Evolutionary conservation across 35 echinoderm and acorn worm genomes (phyloP).

Genomic region (Antedon bifida): DNA sequence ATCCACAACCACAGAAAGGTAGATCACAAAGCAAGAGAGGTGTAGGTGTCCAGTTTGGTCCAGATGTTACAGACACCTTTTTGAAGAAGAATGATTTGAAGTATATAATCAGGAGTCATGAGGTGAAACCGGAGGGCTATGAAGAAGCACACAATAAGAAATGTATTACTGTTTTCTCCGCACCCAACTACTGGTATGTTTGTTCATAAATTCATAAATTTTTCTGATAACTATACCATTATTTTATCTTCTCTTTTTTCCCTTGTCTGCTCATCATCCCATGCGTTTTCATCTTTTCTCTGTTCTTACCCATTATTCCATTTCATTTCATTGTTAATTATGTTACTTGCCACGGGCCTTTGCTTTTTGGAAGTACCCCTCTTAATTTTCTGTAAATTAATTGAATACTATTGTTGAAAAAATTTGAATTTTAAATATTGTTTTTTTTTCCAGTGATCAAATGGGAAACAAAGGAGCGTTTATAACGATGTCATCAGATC

Average conservation of each 20-base stretch:
- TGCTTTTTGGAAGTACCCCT: too few relatives aligned
- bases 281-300: background rate
- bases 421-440: too few relatives aligned
- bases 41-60: constrained; percentile 90
- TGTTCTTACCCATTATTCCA: background rate
- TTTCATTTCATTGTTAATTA: background rate
- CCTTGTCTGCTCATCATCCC: background rate
- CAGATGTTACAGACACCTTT: constrained; percentile 80
- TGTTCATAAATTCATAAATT: too few relatives aligned
- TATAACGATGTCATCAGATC: constrained; percentile 78
- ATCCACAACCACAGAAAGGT: constrained; percentile 79
- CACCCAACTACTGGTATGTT: constrained; percentile 99
- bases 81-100: constrained; percentile 68
- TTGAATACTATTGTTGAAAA: too few relatives aligned
- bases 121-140: constrained; percentile 83
- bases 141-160: constrained; percentile 78
- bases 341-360: too few relatives aligned
- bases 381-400: too few relatives aligned
- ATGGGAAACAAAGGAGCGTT: constrained; percentile 99
- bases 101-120: constrained; percentile 83
- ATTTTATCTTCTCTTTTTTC: background rate
- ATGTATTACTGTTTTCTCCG: constrained; percentile 98
- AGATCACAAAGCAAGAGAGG: constrained; percentile 83
- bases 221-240: background rate
- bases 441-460: constrained; percentile 47